phyloP scores from a whole-genome alignment of 2,113 vertebrate genomes.

The Chrysochloris asiatica region DNA sequence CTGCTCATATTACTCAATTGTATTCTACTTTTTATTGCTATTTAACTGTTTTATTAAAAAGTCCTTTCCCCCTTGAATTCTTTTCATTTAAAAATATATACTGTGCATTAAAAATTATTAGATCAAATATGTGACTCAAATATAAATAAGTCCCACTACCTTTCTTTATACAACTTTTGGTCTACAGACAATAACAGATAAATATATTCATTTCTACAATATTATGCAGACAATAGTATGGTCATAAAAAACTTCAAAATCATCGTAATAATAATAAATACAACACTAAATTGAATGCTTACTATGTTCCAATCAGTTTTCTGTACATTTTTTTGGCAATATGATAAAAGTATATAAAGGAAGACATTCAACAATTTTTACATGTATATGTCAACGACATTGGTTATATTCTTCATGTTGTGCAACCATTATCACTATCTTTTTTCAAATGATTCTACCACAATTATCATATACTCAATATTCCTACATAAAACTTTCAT shows the following conservation, averaged over 20 bases:
- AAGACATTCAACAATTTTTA: neutral
- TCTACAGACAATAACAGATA: neutral
- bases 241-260: neutral
- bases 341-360: neutral
- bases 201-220: neutral
- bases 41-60: slow-evolving; percentile 11
- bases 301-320: neutral
- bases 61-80: neutral
- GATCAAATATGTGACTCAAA: neutral
- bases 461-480: neutral
- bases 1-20: neutral
- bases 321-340: neutral
- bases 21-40: neutral
- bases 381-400: neutral
- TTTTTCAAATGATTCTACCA: neutral
- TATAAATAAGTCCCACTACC: neutral
- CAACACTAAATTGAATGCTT: neutral
- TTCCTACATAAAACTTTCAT: neutral
- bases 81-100: neutral
- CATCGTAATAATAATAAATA: neutral
- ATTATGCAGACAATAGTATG: neutral
- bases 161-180: neutral
- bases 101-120: neutral
- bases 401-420: neutral
- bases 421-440: neutral